Evolutionary conservation across 2,113 vertebrate species (phyloP).

Genomic region (Phyllostomus hastatus): DNA sequence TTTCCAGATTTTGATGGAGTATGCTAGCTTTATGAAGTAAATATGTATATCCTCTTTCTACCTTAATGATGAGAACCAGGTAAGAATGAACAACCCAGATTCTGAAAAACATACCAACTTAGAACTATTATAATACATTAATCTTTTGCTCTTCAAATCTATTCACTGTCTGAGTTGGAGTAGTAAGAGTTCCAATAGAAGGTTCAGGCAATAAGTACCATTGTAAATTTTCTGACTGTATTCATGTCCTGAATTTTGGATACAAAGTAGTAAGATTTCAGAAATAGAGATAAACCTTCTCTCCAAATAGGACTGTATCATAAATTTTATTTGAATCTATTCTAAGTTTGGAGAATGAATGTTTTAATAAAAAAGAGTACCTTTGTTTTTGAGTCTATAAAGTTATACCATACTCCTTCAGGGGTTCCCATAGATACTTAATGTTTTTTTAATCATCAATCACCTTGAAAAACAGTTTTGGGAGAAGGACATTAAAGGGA

Average conservation of each 20-base stretch:
- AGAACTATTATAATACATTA: neutral
- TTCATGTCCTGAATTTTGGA: neutral
- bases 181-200: neutral
- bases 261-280: neutral
- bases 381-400: neutral
- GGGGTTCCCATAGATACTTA: neutral
- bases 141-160: neutral
- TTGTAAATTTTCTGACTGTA: neutral
- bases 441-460: neutral
- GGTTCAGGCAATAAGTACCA: neutral
- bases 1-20: neutral
- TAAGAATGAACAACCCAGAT: neutral
- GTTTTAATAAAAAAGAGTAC: neutral
- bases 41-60: neutral
- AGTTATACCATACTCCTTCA: neutral
- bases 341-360: neutral
- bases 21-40: neutral
- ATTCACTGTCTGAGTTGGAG: neutral
- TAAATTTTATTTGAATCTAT: neutral
- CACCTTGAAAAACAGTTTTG: neutral
- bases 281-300: neutral
- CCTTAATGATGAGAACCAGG: neutral
- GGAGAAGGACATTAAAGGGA: neutral
- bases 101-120: neutral
- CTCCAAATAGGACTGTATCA: neutral